Base-by-base conservation (phyloP, 2,797 vertebrate species). In the Huso huso region DNA sequence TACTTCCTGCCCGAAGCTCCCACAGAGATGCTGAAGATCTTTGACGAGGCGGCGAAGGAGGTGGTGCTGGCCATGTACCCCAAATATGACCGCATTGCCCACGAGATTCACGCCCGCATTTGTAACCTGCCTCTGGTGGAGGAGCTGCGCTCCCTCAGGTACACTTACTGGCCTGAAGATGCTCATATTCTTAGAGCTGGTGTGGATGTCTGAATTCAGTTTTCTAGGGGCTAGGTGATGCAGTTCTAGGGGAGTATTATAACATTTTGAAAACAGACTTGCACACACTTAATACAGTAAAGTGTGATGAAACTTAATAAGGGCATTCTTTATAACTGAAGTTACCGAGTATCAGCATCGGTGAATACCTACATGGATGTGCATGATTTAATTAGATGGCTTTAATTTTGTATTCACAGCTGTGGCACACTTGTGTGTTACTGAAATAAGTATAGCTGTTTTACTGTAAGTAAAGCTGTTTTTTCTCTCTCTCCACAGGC, bases 31-130 rank as follows among this genome's bases (percentile, higher is more conserved):
- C 74, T 99, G 15, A 95, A 95, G 85, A 96, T 99, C 71, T 97
- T 99, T 1, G 95, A 99, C 2, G 97, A 98, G 80, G 95, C 95
- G 0, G 95, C 94, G 6, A 95, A 94, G 77, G 95, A 99, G 59
- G 96, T 99, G 6, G 96, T 99, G 55, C 74, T 99, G 67, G 93
- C 93, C 74, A 99, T 99, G 97, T 98, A 96, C 76, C 97, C 97
- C 6, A 99, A 99, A 74, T 99, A 99, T 0, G 90, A 95, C 74
- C 94, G 95, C 7, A 99, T 99, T 6, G 87, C 94, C 64, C 91
- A 89, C n/a, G 93, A 94, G 76, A 94, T 99, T 80, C 94, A 99
- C 0, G 94, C 95, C 68, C 94, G 96, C 6, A 95, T 99, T 76
- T 95, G 93, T 59, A 96, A 94, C 80, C 87, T 99, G 64, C 97